Conservation (phyloP, 2,113 vertebrate species). For the Oryzias celebensis region DNA sequence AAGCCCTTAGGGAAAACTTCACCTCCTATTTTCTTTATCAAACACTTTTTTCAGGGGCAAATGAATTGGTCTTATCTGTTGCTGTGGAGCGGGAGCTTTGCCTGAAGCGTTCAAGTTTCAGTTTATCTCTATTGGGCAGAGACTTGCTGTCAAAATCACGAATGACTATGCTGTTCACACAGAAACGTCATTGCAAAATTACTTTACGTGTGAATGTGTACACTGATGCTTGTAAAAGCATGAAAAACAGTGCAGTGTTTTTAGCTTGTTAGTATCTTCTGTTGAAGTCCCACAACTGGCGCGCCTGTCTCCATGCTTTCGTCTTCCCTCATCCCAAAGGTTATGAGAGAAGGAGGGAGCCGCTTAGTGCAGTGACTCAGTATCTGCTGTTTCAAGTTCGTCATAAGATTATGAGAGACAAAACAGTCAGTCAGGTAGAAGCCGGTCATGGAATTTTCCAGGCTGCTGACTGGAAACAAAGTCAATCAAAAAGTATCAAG, state of each 20-base stretch:
- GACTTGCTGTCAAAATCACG: conserved; percentile 1
- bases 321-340: conserved; percentile 25
- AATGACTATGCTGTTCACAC: background rate
- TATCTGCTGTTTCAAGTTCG: conserved; percentile 34
- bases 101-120: background rate
- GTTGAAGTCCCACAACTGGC: conserved; percentile 40
- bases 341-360: conserved; percentile 18
- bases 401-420: conserved; percentile 13
- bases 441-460: conserved; percentile 18
- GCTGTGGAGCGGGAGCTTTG: conserved; percentile 17
- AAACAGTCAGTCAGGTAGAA: conserved; percentile 5
- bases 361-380: conserved; percentile 24
- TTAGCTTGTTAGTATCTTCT: conserved; percentile 9
- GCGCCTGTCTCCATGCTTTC: conserved; percentile 43
- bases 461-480: conserved; percentile 26
- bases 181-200: background rate
- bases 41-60: conserved; percentile 7
- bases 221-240: background rate
- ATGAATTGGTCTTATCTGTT: conserved; percentile 14
- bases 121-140: background rate
- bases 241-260: background rate
- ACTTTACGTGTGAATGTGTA: background rate
- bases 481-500: conserved; percentile 17
- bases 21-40: background rate
- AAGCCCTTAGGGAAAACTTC: background rate